Evolutionary conservation across 2,113 vertebrate species (phyloP).

Genomic region (Rhabdomys dilectus): DNA sequence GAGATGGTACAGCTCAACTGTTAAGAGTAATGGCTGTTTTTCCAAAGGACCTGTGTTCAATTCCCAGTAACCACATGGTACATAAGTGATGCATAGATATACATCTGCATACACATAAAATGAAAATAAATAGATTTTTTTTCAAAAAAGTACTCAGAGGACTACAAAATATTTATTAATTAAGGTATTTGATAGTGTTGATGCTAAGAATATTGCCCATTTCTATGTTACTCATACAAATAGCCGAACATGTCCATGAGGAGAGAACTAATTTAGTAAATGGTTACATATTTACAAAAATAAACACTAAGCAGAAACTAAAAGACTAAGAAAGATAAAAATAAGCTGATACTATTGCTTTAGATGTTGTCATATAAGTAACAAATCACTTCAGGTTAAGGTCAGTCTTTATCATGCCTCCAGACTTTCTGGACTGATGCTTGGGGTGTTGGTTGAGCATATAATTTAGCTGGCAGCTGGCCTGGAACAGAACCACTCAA

Average conservation of each 20-base stretch:
- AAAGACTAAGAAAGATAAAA: not conserved
- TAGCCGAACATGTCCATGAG: not conserved
- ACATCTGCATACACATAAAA: not conserved
- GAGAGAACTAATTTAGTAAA: not conserved
- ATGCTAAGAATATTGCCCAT: not conserved
- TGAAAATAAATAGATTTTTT: not conserved
- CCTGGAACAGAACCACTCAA: not conserved
- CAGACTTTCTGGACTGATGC: not conserved
- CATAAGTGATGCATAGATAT: not conserved
- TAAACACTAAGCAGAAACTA: not conserved
- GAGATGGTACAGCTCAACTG: not conserved
- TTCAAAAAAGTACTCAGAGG: not conserved
- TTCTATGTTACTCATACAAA: not conserved
- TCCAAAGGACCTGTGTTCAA: not conserved
- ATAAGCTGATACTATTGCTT: not conserved
- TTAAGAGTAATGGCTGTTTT: not conserved
- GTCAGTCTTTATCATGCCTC: not conserved
- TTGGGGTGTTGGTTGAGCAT: not conserved
- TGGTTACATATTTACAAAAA: constrained; percentile 11
- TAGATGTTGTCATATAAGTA: not conserved
- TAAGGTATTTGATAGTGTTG: not conserved
- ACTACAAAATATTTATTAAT: not conserved
- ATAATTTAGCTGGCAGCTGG: not conserved
- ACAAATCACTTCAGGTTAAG: not conserved
- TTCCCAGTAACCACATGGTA: not conserved